Evolutionary conservation across 2,797 vertebrate genomes (phyloP), one percentile per base, ranked within the genome.

Genomic region (Enteromius thamalakanensis): DNA sequence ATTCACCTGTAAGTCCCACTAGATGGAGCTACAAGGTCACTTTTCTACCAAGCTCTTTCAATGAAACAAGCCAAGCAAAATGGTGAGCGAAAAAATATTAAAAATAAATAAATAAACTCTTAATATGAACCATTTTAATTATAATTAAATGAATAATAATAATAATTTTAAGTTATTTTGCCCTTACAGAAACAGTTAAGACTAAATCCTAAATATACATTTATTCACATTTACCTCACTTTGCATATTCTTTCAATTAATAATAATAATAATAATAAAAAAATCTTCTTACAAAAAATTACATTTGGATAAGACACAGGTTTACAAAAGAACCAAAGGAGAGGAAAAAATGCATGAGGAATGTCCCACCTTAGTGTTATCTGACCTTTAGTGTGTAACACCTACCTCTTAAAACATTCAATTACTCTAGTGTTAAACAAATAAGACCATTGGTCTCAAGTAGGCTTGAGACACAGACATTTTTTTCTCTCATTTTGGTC

Each of bases 1-100:
- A 42, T 26, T 76, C 40, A 40, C 49, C 19, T 23, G 6, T 3
- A 17, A 51, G 5, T 34, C 19, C 74, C 87, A 85, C 84, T 85
- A 89, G 87, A 85, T 86, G 87, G 86, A 23, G 80, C 74, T 62
- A 71, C 26, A 42, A 9, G 1, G 1, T 21, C 0, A 64, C 51
- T 45, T 45, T 77, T 21, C 19, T 21, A 19, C 7, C 14, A 49
- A 34, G 3, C 17, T 26, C 21, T 58, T 58, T 58, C 64, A 29
- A 26, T 69, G 5, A 81, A 37, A 74, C 7, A 42, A 55, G 14
- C 29, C 2, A n/a, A 80, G 10, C 1, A 49, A 79, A 68, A 68
- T 19, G 64, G 8, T 55, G 53, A 55, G 4, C 0, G 15, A 29
- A 0, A 32, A 7, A 7, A 12, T 47, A 19, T 6, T 6, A 4